These are phyloP conservation scores for Halcyon chelicuti DNA, from an alignment of 2,797 vertebrate species.

Conservation along the genomic window DNA sequence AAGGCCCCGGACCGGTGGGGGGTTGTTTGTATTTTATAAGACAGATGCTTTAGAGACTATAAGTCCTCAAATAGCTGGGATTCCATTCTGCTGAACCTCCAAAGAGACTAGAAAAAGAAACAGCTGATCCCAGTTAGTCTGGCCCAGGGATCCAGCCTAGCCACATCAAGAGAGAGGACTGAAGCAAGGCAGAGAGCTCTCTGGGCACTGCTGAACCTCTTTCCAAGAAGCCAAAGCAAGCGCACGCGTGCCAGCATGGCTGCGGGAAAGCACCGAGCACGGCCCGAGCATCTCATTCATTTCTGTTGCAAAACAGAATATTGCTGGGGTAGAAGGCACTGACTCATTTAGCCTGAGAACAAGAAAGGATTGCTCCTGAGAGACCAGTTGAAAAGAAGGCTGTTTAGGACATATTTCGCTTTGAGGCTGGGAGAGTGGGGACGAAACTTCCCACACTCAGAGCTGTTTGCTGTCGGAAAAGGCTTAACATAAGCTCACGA, in stretches of 20 bases:
- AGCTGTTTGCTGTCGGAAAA: not conserved
- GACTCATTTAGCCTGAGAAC: conserved; percentile 9
- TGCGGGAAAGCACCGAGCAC: not conserved
- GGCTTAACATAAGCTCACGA: not conserved
- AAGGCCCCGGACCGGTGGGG: conserved; percentile 47
- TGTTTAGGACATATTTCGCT: not conserved
- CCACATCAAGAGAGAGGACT: conserved; percentile 40
- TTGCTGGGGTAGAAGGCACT: not conserved
- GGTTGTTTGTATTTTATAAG: conserved; percentile 61
- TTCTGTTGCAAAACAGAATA: not conserved
- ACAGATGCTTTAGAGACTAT: conserved; percentile 63
- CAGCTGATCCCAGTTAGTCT: conserved; percentile 52
- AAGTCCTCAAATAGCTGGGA: conserved; percentile 64
- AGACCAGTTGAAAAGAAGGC: conserved; percentile 6
- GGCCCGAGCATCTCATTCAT: conserved; percentile 6
- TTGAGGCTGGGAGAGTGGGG: not conserved
- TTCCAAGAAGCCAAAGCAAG: not conserved
- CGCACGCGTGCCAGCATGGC: not conserved
- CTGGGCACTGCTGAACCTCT: not conserved
- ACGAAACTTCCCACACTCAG: not conserved
- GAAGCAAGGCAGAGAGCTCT: not conserved
- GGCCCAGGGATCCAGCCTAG: conserved; percentile 30
- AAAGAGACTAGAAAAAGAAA: conserved; percentile 42
- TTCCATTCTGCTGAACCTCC: conserved; percentile 58
- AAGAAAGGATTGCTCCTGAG: not conserved